Base-by-base conservation (phyloP, 2,797 vertebrate species). In the Anguilla pacifica region DNA sequence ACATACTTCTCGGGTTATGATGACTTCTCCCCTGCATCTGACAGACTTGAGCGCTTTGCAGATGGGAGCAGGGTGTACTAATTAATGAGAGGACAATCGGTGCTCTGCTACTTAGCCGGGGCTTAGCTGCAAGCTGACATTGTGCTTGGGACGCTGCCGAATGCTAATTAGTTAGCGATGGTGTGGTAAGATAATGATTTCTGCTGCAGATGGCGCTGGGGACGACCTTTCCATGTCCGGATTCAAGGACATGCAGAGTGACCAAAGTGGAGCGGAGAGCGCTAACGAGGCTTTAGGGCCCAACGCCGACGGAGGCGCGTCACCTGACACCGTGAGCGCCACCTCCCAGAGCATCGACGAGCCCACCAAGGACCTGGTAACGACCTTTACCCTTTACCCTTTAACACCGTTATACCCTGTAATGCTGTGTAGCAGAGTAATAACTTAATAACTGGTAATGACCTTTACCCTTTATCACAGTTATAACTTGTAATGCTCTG, bases 291-390 rank as follows among this genome's bases (percentile, higher is more conserved):
- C 55, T 15, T 91, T 92, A 87, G 93, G 90, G 81, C 92, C 90
- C 81, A 96, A 97, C 87, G 96, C 94, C 89, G 97, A 96, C 85
- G 97, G 96, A 9, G 97, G 95, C 64, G 95, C 94, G 64, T 99
- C 98, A 88, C 98, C 98, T 17, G 98, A 99, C 91, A 97, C 96
- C 0, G 92, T 97, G 91, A 99, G 98, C 22, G 97, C 97, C 7
- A 94, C 97, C 87, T 99, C 98, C 84, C 98, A 99, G 93, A 97
- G 97, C 94, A 96, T 95, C 39, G 98, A 97, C 0, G 98, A 99
- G 55, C 95, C 94, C 89, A 95, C 92, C 88, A 97, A 98, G 95
- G 98, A 99, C 89, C 93, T 96, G 93, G 98, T 99, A 96, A 96
- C 93, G 43, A 35, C 89, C 5, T 1, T 77, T 17, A 35, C 28